Evolutionary conservation across 2,797 vertebrate genomes (phyloP).

Genomic region (Lycodopsis pacificus): DNA sequence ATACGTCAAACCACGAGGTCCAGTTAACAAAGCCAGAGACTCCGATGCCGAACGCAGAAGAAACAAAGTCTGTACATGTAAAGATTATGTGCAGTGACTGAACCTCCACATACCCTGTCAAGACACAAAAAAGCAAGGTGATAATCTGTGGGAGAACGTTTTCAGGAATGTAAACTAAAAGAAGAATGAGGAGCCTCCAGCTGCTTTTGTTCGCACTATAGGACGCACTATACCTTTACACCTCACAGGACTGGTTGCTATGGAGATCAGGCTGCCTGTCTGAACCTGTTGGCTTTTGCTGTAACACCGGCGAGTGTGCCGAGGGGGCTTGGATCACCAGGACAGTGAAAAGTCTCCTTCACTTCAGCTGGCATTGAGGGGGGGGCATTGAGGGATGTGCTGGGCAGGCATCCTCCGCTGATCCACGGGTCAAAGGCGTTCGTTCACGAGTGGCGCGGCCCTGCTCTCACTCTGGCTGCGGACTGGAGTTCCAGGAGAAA

Average conservation of each 20-base stretch:
- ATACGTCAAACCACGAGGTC: constrained; percentile 49
- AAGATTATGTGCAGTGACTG: constrained; percentile 33
- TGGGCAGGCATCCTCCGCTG: constrained; percentile 68
- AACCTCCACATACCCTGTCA: constrained; percentile 37
- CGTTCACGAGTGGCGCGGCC: constrained; percentile 10
- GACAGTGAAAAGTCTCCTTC: constrained; percentile 66
- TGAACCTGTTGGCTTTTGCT: constrained; percentile 55
- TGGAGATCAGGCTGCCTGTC: constrained; percentile 41
- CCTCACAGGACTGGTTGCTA: constrained; percentile 32
- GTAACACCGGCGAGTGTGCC: constrained; percentile 58
- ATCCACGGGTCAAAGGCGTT: constrained; percentile 50
- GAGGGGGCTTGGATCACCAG: constrained; percentile 62
- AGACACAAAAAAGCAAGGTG: constrained; percentile 47
- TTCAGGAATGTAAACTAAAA: constrained; percentile 70
- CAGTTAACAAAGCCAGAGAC: constrained; percentile 33
- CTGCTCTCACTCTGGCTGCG: constrained; percentile 80
- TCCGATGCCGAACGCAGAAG: constrained; percentile 32
- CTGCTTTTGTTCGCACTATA: constrained; percentile 48
- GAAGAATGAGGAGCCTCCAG: constrained; percentile 38
- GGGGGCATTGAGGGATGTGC: constrained; percentile 59
- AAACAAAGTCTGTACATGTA: constrained; percentile 29
- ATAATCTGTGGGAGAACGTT: constrained; percentile 29
- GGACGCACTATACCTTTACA: constrained; percentile 42
- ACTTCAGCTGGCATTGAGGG: constrained; percentile 63
- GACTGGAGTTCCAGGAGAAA: constrained; percentile 85